Percentiles rank a stretch among this genome's conserved stretches.
Conservation (phyloP, 2,888 invertebrate species). For the Troglohyphantes excavatus region DNA sequence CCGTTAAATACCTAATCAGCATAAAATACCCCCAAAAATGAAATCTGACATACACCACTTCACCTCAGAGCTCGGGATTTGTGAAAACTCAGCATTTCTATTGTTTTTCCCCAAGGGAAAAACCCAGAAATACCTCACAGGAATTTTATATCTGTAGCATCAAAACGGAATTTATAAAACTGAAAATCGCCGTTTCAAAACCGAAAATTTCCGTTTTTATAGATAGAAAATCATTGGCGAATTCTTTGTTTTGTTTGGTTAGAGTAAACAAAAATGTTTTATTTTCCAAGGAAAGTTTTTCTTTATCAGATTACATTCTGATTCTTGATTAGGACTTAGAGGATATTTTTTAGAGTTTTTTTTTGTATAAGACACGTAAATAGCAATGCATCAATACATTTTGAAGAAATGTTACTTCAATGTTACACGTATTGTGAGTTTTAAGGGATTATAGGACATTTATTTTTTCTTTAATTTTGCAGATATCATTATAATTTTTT, state of each 20-base stretch:
- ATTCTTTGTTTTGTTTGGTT: not conserved
- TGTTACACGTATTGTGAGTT: no score
- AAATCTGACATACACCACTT: no score
- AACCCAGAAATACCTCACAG: not conserved
- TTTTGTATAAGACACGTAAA: no score
- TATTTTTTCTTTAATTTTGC: no score
- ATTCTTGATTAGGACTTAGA: not conserved
- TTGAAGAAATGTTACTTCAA: no score
- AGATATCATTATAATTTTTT: no score
- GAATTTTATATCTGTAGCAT: not conserved
- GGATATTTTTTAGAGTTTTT: no score
- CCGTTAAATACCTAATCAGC: no score
- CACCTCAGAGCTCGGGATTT: no score
- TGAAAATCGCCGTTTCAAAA: not conserved
- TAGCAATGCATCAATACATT: no score
- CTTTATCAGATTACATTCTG: not conserved
- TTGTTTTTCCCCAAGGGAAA: not conserved
- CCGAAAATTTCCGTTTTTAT: not conserved
- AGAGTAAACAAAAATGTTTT: not conserved
- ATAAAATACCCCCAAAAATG: no score
- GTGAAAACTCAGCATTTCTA: not conserved
- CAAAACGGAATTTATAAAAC: not conserved
- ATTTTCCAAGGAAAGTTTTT: not conserved
- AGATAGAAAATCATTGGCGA: conserved; percentile 1
- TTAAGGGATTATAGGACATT: no score